Evolutionary conservation across 2,113 vertebrate species (phyloP), one percentile per base, ranked within the genome.

Genomic region (Dipodomys stephensi): DNA sequence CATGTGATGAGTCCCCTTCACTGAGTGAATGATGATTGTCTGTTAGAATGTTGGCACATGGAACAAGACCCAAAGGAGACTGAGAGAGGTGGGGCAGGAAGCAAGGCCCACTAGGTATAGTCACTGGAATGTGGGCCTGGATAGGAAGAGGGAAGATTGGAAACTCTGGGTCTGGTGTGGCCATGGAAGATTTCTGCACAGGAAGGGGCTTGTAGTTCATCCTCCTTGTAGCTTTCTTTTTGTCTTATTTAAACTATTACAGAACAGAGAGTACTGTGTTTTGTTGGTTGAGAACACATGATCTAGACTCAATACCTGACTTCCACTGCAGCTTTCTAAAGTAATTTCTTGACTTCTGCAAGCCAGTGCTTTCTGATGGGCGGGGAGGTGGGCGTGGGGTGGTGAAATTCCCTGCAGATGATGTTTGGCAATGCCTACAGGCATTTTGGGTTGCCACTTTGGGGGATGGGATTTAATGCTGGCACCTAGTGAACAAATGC

Each of bases 271-370:
- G 25, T 6, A 4, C 27, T 57, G 0, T 62, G 32, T 85, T 90
- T 86, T 23, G 25, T 19, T 80, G n/a, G 20, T 83, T 80, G 23
- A 73, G 28, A 65, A 27, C 13, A 44, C 74, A 10, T 3, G 39
- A 72, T 84, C 18, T 84, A 27, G 10, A 46, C 15, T 81, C 64
- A 28, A 67, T 87, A 60, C 20, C 16, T 78, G 44, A 16, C 35
- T 89, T 85, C 73, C 44, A 28, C 27, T 39, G 6, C 68, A 1
- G 64, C 46, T 91, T 85, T 19, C n/a, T 80, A 28, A 87, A 72
- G 80, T 20, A 77, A 80, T 67, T 23, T 46, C 81, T 93, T 87
- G 44, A 35, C 77, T 84, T 92, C 53, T 91, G 0, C 88, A 83
- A 53, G 65, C 16, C 20, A 49, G 18, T 84, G 73, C 9, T 80